Evolutionary conservation across 1,140 invertebrate genomes (phyloP).

Genomic region (Elymnias hypermnestra): DNA sequence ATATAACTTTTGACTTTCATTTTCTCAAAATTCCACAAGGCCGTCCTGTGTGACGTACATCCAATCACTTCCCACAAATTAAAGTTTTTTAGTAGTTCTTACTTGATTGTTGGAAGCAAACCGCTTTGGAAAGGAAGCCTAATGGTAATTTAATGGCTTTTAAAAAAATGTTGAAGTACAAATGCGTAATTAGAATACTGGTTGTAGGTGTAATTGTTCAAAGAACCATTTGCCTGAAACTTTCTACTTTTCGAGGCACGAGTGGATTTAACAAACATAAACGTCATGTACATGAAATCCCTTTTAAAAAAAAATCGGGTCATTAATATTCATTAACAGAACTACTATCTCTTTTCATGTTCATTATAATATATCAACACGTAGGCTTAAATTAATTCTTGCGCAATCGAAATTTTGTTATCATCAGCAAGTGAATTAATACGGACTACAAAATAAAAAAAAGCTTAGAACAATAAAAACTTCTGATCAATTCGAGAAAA

Average conservation of each 20-base stretch:
- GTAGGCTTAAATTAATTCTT: conserved; percentile 3
- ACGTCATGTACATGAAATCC: no score
- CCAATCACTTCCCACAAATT: background rate
- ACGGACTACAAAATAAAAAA: no score
- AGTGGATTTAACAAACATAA: no score
- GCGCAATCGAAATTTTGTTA: conserved; percentile 2
- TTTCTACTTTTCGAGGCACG: no score
- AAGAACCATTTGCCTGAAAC: no score
- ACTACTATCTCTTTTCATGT: no score
- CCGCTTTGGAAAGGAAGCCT: background rate
- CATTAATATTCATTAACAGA: no score
- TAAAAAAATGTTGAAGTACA: background rate
- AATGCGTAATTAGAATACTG: background rate
- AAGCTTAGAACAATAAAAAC: no score
- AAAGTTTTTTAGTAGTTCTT: background rate
- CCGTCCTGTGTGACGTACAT: background rate
- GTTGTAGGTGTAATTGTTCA: background rate
- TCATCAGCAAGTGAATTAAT: no score
- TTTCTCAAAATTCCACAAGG: background rate
- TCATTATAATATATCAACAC: no score
- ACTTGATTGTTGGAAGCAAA: background rate
- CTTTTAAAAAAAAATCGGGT: no score
- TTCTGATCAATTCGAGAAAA: conserved; percentile 9
- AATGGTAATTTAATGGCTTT: conserved; percentile 20
- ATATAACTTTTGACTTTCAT: background rate